Conservation (phyloP, 2,888 invertebrate species). For the Glyphotaelius pellucidus region DNA sequence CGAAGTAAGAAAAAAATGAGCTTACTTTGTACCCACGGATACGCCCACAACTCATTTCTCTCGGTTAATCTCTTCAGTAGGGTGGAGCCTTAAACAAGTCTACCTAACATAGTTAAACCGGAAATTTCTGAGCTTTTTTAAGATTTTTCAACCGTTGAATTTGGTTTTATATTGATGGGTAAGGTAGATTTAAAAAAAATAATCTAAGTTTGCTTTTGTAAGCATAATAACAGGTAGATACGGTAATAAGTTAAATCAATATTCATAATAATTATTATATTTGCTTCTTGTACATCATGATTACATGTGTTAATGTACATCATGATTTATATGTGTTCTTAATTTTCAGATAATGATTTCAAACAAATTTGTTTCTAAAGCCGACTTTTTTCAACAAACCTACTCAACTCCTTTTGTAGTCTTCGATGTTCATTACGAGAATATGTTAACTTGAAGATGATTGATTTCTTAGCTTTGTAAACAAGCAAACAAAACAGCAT, state of each 20-base stretch:
- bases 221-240: no score
- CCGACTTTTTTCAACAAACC: not conserved
- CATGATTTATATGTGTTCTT: not conserved
- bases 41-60: no score
- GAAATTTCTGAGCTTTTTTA: no score
- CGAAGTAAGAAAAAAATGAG: no score
- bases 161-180: no score
- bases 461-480: not conserved
- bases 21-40: no score
- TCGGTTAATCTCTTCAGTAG: not conserved
- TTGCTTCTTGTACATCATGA: not conserved
- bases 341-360: not conserved
- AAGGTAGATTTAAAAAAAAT: no score
- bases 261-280: not conserved
- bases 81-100: no score
- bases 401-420: not conserved
- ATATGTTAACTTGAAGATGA: constrained; percentile 2
- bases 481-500: constrained; percentile 7
- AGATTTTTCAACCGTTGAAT: no score
- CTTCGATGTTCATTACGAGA: not conserved
- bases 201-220: no score
- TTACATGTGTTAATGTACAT: not conserved
- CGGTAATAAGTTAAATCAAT: no score
- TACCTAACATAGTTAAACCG: no score
- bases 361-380: not conserved